These are phyloP conservation scores for Parascotia fuliginaria DNA, from an alignment of 2,888 invertebrate genomes.

Conservation along the genomic window DNA sequence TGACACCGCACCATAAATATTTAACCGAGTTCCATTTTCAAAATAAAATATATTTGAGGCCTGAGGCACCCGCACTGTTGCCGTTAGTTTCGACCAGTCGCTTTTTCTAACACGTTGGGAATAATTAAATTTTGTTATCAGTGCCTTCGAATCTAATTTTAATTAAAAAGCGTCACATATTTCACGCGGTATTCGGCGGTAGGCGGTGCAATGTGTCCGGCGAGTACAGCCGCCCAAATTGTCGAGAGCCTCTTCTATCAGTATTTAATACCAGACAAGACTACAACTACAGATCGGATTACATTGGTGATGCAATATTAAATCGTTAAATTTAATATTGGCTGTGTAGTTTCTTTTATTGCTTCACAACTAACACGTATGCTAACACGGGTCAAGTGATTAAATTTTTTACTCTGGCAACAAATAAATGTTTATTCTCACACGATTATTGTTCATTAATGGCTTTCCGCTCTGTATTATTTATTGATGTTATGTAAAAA, in stretches of 20 bases:
- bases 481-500: constrained; percentile 60
- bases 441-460: constrained; percentile 76
- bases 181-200: constrained; percentile 81
- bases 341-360: constrained; percentile 80
- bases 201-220: constrained; percentile 74
- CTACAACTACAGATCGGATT: constrained; percentile 55
- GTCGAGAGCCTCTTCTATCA: constrained; percentile 56
- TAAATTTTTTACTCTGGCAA: constrained; percentile 65
- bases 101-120: constrained; percentile 66
- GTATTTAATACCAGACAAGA: constrained; percentile 39
- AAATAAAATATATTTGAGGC: constrained; percentile 29
- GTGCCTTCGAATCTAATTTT: constrained; percentile 78
- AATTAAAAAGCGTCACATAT: constrained; percentile 85
- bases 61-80: constrained; percentile 43
- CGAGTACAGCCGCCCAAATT: constrained; percentile 60
- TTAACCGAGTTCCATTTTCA: constrained; percentile 39
- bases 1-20: constrained; percentile 40
- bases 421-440: constrained; percentile 81
- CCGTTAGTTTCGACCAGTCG: constrained; percentile 57
- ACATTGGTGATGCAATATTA: constrained; percentile 76
- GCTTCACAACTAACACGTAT: constrained; percentile 77
- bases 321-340: constrained; percentile 85
- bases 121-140: constrained; percentile 82
- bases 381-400: constrained; percentile 75
- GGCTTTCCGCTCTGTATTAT: constrained; percentile 57